Conservation (phyloP, 2,888 invertebrate species). For the Drosophila paracracens region DNA sequence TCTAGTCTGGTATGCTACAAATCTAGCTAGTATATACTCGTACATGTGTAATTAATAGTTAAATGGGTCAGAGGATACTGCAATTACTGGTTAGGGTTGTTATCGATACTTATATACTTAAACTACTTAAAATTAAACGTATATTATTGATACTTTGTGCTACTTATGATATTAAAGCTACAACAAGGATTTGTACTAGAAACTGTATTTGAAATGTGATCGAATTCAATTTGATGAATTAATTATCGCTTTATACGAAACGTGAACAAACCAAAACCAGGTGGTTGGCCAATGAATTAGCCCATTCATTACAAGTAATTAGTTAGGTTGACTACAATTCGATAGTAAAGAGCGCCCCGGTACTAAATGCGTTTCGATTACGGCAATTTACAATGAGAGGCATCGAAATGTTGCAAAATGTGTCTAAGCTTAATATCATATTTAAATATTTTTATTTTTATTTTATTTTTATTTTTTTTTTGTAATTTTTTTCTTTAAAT, state of each 20-base stretch:
- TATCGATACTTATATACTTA: slow-evolving; percentile 44
- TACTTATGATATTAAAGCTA: slow-evolving; percentile 41
- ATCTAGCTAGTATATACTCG: slow-evolving; percentile 34
- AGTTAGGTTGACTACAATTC: slow-evolving; percentile 44
- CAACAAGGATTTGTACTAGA: slow-evolving; percentile 41
- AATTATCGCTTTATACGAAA: slow-evolving; percentile 50
- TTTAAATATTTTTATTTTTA: neutral
- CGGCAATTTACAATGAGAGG: slow-evolving; percentile 58
- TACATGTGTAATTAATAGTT: slow-evolving; percentile 17
- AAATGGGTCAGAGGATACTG: slow-evolving; percentile 13
- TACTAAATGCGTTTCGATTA: slow-evolving; percentile 57
- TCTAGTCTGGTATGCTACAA: slow-evolving; percentile 34
- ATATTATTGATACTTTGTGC: slow-evolving; percentile 10
- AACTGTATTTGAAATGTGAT: slow-evolving; percentile 37
- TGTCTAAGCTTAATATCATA: slow-evolving; percentile 18
- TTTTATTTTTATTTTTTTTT: neutral
- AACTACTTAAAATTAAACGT: slow-evolving; percentile 42
- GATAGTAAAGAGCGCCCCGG: slow-evolving; percentile 48
- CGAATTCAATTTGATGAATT: slow-evolving; percentile 54
- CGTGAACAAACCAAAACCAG: slow-evolving; percentile 77
- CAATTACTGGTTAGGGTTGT: slow-evolving; percentile 21
- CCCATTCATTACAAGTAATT: slow-evolving; percentile 35
- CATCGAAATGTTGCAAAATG: slow-evolving; percentile 36
- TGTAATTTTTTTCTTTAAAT: neutral
- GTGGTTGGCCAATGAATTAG: slow-evolving; percentile 33